phyloP scores from a whole-genome alignment of 92 coral and sea anemone genomes.

The Porites evermanni region DNA sequence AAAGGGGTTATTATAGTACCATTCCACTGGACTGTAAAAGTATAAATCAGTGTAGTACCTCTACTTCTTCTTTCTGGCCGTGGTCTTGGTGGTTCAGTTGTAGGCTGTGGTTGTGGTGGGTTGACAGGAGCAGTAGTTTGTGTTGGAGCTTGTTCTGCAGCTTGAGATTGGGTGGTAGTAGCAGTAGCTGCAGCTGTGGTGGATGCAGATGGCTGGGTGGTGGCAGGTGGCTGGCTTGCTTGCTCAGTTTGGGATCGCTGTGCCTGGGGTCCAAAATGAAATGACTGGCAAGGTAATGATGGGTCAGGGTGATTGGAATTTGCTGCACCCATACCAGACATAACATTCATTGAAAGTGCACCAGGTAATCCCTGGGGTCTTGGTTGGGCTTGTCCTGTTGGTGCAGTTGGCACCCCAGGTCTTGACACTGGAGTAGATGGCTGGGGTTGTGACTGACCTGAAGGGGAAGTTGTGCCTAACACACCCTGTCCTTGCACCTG shows the following conservation, averaged over 20 bases:
- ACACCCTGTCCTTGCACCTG: constrained; percentile 25
- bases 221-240: constrained; percentile 37
- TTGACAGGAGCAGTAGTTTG: constrained; percentile 7
- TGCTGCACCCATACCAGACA: constrained; percentile 26
- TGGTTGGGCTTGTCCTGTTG: constrained; percentile 59
- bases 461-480: constrained; percentile 14
- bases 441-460: constrained; percentile 19
- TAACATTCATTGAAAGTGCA: constrained; percentile 48
- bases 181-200: constrained; percentile 21
- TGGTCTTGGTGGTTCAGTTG: constrained; percentile 15
- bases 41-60: constrained; percentile 12
- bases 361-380: constrained; percentile 38
- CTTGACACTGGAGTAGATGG: constrained; percentile 36
- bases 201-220: constrained; percentile 13
- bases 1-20: no score
- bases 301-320: constrained; percentile 89
- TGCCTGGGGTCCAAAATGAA: constrained; percentile 94
- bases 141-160: constrained; percentile 7
- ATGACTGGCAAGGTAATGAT: constrained; percentile 95
- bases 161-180: constrained; percentile 3
- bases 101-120: constrained; percentile 23
- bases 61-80: constrained; percentile 15
- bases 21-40: neutral
- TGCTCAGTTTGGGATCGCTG: constrained; percentile 36
- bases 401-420: constrained; percentile 49